Conservation (phyloP, 37 sponge, comb jelly and placozoan species). For the Diacarnus erythraeanus region DNA sequence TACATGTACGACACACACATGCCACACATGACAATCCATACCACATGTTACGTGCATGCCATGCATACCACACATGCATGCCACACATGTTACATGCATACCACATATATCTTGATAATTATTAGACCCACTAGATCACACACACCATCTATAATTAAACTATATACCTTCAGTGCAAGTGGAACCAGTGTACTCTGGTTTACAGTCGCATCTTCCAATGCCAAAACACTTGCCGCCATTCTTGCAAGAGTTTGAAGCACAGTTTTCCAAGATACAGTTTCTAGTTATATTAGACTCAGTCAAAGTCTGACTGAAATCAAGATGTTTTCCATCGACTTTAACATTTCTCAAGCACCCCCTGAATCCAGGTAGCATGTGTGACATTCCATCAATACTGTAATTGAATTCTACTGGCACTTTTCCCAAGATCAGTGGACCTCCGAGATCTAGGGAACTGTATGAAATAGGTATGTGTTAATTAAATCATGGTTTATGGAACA, state of each 20-base stretch:
- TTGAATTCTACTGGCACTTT: background rate
- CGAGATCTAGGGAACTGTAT: slow-evolving; percentile 61
- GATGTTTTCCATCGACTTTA: slow-evolving; percentile 15
- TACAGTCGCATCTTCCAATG: slow-evolving; percentile 37
- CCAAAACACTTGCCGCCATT: slow-evolving; percentile 69
- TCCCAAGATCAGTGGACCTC: slow-evolving; percentile 58
- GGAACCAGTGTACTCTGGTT: slow-evolving; percentile 32
- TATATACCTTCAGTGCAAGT: slow-evolving; percentile 57
- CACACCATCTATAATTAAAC: background rate
- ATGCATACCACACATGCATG: too few relatives aligned
- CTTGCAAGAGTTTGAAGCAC: slow-evolving; percentile 38
- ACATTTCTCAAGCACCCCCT: slow-evolving; percentile 66
- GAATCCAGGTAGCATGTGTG: slow-evolving; percentile 18
- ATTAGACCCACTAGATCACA: too few relatives aligned
- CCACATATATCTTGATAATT: too few relatives aligned
- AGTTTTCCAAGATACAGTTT: slow-evolving; percentile 20
- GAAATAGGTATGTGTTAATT: background rate
- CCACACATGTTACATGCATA: too few relatives aligned
- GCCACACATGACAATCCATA: too few relatives aligned
- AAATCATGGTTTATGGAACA: background rate
- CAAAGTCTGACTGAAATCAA: slow-evolving; percentile 60
- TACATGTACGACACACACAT: too few relatives aligned
- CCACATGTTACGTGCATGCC: too few relatives aligned
- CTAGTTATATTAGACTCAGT: background rate
- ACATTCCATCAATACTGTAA: slow-evolving; percentile 1